These are phyloP conservation scores for Seriola dumerili DNA, from an alignment of 2,113 vertebrate genomes.

Conservation along the genomic window DNA sequence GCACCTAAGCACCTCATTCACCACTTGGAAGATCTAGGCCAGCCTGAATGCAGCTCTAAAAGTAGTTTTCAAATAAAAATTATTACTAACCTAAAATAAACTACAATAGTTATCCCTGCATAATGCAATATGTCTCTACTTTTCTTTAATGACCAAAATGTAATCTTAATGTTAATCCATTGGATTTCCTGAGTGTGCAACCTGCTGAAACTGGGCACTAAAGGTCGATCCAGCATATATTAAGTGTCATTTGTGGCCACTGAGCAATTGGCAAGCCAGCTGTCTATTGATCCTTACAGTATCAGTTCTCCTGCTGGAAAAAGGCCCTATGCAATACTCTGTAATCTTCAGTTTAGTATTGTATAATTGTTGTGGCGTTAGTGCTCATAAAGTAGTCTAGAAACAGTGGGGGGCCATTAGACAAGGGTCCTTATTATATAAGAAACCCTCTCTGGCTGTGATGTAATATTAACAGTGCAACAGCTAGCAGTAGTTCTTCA, in stretches of 20 bases:
- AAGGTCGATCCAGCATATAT: constrained; percentile 18
- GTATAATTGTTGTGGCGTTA: constrained; percentile 40
- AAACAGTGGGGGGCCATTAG: constrained; percentile 47
- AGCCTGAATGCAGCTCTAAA: neutral
- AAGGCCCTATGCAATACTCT: constrained; percentile 27
- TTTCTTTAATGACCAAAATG: neutral
- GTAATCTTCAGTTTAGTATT: constrained; percentile 39
- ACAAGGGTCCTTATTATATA: constrained; percentile 57
- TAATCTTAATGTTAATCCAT: constrained; percentile 1
- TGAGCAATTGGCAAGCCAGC: constrained; percentile 47
- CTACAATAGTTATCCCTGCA: neutral
- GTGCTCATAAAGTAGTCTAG: constrained; percentile 21
- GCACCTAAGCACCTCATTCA: neutral
- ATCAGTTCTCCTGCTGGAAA: constrained; percentile 53
- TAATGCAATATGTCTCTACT: neutral
- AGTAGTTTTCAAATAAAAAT: neutral
- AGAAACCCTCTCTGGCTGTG: constrained; percentile 26
- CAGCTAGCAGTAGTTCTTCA: neutral
- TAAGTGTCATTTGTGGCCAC: constrained; percentile 49
- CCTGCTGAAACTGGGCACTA: constrained; percentile 4
- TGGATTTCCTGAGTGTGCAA: neutral
- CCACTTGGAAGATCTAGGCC: neutral
- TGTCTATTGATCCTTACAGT: constrained; percentile 54
- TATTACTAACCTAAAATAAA: neutral
- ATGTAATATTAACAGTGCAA: constrained; percentile 26